A percentile compares a stretch with the other conserved stretches of the same genome.
Evolutionary conservation across 2,113 vertebrate species (phyloP).

Genomic region (Hippocampus guttulatus): DNA sequence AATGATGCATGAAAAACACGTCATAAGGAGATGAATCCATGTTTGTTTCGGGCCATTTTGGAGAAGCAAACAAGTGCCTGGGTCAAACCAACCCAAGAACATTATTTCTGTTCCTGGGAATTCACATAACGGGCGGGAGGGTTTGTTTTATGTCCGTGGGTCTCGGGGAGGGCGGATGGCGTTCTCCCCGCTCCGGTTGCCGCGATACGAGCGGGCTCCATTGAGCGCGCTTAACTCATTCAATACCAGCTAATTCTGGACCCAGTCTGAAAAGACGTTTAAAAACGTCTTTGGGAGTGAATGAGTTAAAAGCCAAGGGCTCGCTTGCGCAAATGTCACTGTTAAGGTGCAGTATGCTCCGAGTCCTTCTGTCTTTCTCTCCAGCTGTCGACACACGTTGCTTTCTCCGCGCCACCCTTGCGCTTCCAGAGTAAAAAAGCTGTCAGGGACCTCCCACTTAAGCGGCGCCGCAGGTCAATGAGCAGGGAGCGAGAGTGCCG

Average conservation of each 20-base stretch:
- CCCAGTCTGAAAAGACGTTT: no score
- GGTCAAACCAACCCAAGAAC: neutral
- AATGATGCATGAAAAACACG: no score
- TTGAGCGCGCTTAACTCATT: neutral
- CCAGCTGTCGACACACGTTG: conserved; percentile 8
- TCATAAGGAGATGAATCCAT: neutral
- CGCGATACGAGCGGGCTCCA: neutral
- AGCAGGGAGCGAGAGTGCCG: conserved; percentile 31
- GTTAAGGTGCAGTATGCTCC: neutral
- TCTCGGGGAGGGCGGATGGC: neutral
- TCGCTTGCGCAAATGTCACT: neutral
- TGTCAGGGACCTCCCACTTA: conserved; percentile 60
- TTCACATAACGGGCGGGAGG: neutral
- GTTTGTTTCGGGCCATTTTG: neutral
- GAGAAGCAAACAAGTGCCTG: neutral
- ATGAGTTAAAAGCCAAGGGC: neutral
- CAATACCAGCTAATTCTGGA: no score
- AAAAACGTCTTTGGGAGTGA: no score
- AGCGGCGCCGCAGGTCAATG: conserved; percentile 22
- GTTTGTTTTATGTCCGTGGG: neutral
- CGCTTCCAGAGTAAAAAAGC: conserved; percentile 29
- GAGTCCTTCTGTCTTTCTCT: conserved; percentile 30
- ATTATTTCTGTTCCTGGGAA: neutral
- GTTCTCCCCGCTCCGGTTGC: neutral
- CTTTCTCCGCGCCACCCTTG: conserved; percentile 14